Evolutionary conservation across 2,797 vertebrate genomes (phyloP).

Genomic region (Myotis vivesi): DNA sequence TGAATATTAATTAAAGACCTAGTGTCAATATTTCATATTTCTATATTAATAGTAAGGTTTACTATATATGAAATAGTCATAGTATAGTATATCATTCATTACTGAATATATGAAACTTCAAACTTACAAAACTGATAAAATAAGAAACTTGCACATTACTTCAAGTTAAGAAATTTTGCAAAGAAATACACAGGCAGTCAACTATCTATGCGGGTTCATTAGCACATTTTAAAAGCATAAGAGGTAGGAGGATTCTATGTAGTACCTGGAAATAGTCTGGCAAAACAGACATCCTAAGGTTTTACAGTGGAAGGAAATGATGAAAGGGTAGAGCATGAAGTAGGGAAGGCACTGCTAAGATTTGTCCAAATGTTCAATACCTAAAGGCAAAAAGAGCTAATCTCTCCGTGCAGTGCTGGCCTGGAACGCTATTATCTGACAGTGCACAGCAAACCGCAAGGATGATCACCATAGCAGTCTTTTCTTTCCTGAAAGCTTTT

Average conservation of each 20-base stretch:
- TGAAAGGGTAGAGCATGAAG: neutral
- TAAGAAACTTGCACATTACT: neutral
- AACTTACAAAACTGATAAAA: neutral
- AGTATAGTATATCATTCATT: neutral
- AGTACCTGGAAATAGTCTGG: neutral
- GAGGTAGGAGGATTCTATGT: neutral
- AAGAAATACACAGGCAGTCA: neutral
- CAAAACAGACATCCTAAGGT: neutral
- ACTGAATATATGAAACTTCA: conserved; percentile 7
- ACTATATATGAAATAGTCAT: neutral
- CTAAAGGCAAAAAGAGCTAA: neutral
- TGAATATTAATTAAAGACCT: conserved; percentile 13
- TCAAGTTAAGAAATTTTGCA: neutral
- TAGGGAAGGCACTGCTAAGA: neutral
- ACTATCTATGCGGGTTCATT: neutral
- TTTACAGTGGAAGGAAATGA: conserved; percentile 30
- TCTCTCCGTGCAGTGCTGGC: neutral
- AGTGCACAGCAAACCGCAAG: neutral
- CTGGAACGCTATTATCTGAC: neutral
- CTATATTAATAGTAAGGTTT: neutral
- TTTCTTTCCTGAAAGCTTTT: conserved; percentile 29
- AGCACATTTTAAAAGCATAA: conserved; percentile 11
- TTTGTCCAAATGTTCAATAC: neutral
- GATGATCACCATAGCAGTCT: conserved; percentile 12
- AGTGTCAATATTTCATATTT: neutral